Evolutionary conservation across 2,113 vertebrate species (phyloP), one percentile per base, ranked within the genome.

Genomic region (Aplodontia rufa): DNA sequence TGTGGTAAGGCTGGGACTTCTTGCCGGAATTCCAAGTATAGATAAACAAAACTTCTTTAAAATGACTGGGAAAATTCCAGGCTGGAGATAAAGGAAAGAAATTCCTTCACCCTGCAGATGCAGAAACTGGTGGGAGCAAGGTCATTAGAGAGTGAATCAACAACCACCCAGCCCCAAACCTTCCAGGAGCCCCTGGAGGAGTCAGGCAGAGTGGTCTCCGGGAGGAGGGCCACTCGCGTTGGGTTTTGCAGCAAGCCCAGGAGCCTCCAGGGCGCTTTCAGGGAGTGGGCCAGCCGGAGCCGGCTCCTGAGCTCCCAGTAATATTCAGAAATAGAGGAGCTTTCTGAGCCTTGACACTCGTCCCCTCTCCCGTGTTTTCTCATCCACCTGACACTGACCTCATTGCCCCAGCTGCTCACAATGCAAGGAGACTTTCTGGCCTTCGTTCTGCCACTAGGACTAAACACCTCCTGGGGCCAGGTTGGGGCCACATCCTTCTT

Each of bases 51-150:
- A 93, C 80, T 93, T 94, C 78, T 81, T 97, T 92, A 90, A 96
- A 97, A 85, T 95, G 92, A 93, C 92, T 91, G 89, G 93, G 88
- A 96, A 97, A 97, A 96, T 96, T 95, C 97, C 96, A 96, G 13
- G 28, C 87, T 51, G 32, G 90, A 69, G 28, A 51, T 35, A n/a
- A 35, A 53, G 35, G n/a, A 35, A 37, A 75, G 28, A 30, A 30
- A 3, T 22, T 28, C 45, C 30, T 93, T 90, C 53, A n/a, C 68
- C 66, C 68, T 79, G 32, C 88, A 93, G 53, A 93, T 24, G 84
- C 81, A 89, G 64, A 75, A 80, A 53, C 60, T 28, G 60, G 71
- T 88, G 53, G 58, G 79, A 87, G 45, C 79, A 76, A 75, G 58
- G 68, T 64, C n/a, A 3, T 28, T 12, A 26, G 51, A 94, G 94